Conservation (phyloP, 2,888 invertebrate species). For the Dasysyrphus tricinctus region DNA sequence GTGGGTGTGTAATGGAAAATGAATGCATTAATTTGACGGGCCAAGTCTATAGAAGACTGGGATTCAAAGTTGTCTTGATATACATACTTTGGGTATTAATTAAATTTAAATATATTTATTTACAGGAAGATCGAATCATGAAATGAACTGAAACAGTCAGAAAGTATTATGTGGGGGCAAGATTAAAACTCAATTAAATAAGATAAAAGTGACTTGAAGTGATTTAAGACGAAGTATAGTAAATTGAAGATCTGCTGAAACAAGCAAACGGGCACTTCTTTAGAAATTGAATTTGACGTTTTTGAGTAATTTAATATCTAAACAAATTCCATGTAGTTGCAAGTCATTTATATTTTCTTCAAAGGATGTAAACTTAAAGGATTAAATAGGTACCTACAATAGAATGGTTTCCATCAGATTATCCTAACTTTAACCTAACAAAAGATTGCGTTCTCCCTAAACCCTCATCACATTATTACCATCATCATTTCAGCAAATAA, state of each 20-base stretch:
- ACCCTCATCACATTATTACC: conserved; percentile 41
- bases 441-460: conserved; percentile 19
- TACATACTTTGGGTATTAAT: conserved; percentile 67
- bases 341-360: not conserved
- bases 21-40: conserved; percentile 75
- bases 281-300: no score
- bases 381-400: not conserved
- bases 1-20: conserved; percentile 75
- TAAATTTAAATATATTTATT: conserved; percentile 75
- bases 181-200: conserved; percentile 38
- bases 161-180: conserved; percentile 24
- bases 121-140: conserved; percentile 12
- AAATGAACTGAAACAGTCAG: conserved; percentile 2
- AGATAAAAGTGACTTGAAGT: not conserved
- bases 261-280: not conserved
- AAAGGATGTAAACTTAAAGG: not conserved
- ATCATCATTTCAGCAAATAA: conserved; percentile 57
- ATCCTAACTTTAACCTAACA: not conserved
- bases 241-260: not conserved
- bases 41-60: conserved; percentile 48
- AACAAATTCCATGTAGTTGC: no score
- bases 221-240: not conserved
- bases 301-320: no score
- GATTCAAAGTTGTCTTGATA: conserved; percentile 56
- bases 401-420: not conserved